Base-by-base conservation (phyloP, 2,888 invertebrate genomes). In the Dicyrtoma fusca region DNA sequence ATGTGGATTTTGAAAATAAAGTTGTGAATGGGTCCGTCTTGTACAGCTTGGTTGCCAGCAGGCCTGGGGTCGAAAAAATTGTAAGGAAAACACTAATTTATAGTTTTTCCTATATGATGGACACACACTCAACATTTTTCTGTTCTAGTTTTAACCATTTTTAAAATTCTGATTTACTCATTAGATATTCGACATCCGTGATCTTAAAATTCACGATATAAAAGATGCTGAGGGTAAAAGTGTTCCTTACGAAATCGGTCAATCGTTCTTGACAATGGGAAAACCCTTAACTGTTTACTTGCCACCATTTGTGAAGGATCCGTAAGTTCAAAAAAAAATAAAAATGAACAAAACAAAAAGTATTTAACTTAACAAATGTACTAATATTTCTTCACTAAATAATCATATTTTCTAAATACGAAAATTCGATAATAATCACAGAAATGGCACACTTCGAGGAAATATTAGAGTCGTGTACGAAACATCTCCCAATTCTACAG, bases 161-260 rank as follows among this genome's bases (percentile, higher is more conserved):
- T n/a, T n/a, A n/a, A n/a, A n/a, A n/a, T n/a, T n/a, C n/a, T n/a
- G n/a, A n/a, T n/a, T n/a, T n/a, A n/a, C n/a, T n/a, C n/a, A 81
- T 71, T 83, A 94, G 94, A 85, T 92, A 81, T 84, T 95, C 78
- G 95, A 95, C 84, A 86, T 88, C 0, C 88, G 89, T 77, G 88
- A 90, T 79, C 83, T 94, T 19, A 87, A 84, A 0, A 89, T 95
- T 71, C 84, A 86, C 26, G 86, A 87, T 44, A 87, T 92, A 62
- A 85, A 85, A 78, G 87, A 89, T 78, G 84, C 84, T 61, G 82
- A 82, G 19, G 83, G 86, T 79, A 83, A 86, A 44, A 82, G 85
- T 25, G 83, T 92, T 44, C 84, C 87, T 69, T 92, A 86, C 83
- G 85, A 83, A 64, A 81, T 92, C 17, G 88, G 87, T 63, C 88